A percentile compares a stretch with the other conserved stretches of the same genome.
Conservation (phyloP, 2,888 invertebrate genomes). For the Erebia epiphron region DNA sequence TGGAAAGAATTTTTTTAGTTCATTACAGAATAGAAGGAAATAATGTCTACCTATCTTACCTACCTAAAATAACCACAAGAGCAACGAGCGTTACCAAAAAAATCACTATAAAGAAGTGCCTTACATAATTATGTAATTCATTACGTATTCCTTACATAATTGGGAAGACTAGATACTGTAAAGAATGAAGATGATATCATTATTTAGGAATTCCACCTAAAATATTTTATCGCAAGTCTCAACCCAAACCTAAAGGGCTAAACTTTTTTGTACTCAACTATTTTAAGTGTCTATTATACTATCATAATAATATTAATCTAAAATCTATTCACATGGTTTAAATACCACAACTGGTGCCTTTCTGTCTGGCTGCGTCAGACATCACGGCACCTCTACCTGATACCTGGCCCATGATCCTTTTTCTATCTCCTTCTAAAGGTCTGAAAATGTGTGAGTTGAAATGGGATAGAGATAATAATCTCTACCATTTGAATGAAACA, state of each 20-base stretch:
- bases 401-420: conserved; percentile 51
- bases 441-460: conserved; percentile 33
- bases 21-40: too few species aligned
- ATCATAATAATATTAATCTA: conserved; percentile 35
- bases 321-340: conserved; percentile 42
- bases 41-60: background rate
- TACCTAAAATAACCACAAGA: background rate
- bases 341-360: conserved; percentile 64
- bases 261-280: conserved; percentile 8
- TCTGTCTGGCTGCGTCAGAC: conserved; percentile 74
- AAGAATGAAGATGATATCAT: background rate
- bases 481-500: conserved; percentile 55
- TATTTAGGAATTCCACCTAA: background rate
- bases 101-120: background rate
- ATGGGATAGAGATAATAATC: conserved; percentile 45
- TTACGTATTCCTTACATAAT: background rate
- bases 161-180: background rate
- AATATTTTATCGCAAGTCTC: background rate
- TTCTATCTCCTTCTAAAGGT: conserved; percentile 50
- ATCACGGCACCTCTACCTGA: conserved; percentile 75
- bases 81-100: background rate
- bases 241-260: background rate
- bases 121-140: background rate
- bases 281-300: conserved; percentile 19
- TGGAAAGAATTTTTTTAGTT: too few species aligned